Base-by-base conservation (phyloP, 2,797 vertebrate species). In the Masticophis lateralis region DNA sequence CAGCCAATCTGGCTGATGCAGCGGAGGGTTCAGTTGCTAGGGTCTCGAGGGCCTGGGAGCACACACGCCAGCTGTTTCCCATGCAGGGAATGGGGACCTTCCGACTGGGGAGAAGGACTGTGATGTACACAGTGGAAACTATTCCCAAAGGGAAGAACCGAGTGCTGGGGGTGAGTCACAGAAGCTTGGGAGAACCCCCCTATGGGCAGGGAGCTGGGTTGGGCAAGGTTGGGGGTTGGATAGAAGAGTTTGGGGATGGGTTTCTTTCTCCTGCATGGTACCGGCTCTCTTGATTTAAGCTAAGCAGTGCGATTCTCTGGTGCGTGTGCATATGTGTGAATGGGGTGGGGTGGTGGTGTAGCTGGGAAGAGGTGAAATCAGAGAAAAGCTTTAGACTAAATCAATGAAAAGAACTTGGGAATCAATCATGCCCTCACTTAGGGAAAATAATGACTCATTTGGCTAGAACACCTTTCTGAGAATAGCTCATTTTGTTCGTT, bases 81-180 rank as follows among this genome's bases (percentile, higher is more conserved):
- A 93, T 93, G 93, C 93, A 93, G 90, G 90, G 90, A 86, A 93
- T 93, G 93, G 93, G 93, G 93, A 93, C 74, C 69, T 91, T 93
- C 93, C 90, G 93, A 32, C 93, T 93, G 93, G 93, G 93, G 69
- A 91, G 90, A 91, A 93, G 93, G 74, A 89, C 87, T 47, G 93
- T 93, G 93, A 93, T 93, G 93, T 93, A 93, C 90, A 93, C 90
- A 27, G 93, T 93, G 93, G 93, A 93, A 89, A 91, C 93, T 74
- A 93, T 93, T 27, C 93, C 93, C 28, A 93, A 93, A 91, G 93
- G 93, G 90, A 93, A 93, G 90, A 93, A 93, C 74, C 90, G 93
- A 89, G 93, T 93, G 57, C 90, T 93, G 59, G 93, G 93, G 93
- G 93, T 93, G 90, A 93, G 93, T 93, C 90, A 47, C 87, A 89